Evolutionary conservation across 2,888 invertebrate species (phyloP), one percentile per base, ranked within the genome.

Genomic region (Drosophila leonis): DNA sequence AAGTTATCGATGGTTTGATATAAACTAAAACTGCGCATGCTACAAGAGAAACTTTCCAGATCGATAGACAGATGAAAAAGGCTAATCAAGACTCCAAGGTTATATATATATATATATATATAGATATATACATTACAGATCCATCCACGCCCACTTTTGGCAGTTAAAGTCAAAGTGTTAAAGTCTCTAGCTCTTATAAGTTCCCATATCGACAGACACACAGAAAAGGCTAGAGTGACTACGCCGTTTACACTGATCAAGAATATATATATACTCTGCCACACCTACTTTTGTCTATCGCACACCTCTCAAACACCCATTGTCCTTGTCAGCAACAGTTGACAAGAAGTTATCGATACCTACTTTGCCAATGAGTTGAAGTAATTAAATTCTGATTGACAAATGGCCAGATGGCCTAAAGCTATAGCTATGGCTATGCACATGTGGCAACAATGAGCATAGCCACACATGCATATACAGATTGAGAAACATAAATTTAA

Each of bases 371-470:
- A 39, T 42, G 18, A 39, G 27, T 37, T 24, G 12, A 52, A 29
- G 27, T 15, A 59, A 37, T 59, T 48, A 15, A 13, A 42, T 51
- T 46, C 33, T 71, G 54, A 72, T 62, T 71, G 71, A 39, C 51
- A 46, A 29, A 31, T 56, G 56, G 18, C 48, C 48, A 52, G 33
- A 20, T 37, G 59, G 46, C 20, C 24, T 24, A 49, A 12, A 31
- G 31, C 48, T 10, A 6, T n/a, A 29, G 46, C 46, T 10, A n/a
- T 15, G n/a, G 8, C 10, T 15, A 18, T 5, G 27, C 35, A 68
- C 46, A 59, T 69, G 61, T 65, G 75, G 75, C 51, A 75, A 75
- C 76, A 70, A 62, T 60, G 51, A 65, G 69, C 57, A 69, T 49
- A 52, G 41, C 24, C 12, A 33, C 15, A 24, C 2, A 42, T 12